Conservation (phyloP, 1,140 invertebrate genomes). For the Pararge aegeria region DNA sequence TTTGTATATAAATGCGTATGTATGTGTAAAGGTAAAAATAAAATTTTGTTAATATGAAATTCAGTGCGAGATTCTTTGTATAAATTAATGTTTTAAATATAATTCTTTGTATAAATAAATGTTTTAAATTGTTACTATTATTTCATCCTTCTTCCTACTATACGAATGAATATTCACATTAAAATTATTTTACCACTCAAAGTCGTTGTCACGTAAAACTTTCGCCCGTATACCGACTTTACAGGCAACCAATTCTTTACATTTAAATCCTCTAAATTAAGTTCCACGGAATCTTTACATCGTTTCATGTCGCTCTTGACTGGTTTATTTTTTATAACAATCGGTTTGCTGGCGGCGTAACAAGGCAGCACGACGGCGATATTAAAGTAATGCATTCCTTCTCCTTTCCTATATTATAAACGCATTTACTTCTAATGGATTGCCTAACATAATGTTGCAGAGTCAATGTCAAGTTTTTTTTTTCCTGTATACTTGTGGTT, state of each 20-base stretch:
- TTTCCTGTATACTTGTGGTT: neutral
- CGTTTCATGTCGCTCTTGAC: neutral
- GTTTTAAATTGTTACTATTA: too few relatives aligned
- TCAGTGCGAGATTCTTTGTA: too few relatives aligned
- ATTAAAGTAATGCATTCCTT: constrained; percentile 63
- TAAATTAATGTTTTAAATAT: too few relatives aligned
- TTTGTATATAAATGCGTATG: too few relatives aligned
- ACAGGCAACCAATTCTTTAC: neutral
- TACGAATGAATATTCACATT: too few relatives aligned
- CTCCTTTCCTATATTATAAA: constrained; percentile 64
- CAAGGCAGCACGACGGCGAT: constrained; percentile 44
- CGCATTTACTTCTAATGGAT: constrained; percentile 53
- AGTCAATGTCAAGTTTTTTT: constrained; percentile 7
- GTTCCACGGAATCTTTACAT: neutral
- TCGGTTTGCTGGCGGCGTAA: constrained; percentile 37
- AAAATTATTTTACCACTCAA: too few relatives aligned
- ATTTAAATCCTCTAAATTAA: neutral
- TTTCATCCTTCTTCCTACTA: too few relatives aligned
- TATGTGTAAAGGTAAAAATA: too few relatives aligned
- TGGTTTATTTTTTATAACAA: constrained; percentile 31
- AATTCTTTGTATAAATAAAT: too few relatives aligned
- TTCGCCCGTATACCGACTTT: too few relatives aligned
- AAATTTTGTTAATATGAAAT: too few relatives aligned
- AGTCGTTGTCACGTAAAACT: too few relatives aligned
- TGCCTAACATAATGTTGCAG: constrained; percentile 9